Base-by-base conservation (phyloP, 2,888 invertebrate genomes). In the Sarcophaga carnaria region DNA sequence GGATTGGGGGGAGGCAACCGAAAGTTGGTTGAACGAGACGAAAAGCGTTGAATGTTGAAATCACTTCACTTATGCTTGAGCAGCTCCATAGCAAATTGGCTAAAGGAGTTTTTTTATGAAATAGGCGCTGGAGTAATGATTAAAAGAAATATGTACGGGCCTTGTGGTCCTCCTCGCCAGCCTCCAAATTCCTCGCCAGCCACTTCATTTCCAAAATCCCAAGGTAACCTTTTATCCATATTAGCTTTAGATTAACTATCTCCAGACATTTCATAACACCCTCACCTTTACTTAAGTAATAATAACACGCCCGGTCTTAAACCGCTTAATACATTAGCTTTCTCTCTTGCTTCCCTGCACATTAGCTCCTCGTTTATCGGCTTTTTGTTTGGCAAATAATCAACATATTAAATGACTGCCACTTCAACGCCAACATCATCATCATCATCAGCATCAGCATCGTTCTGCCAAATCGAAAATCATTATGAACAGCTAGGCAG, bases 321-420 rank as follows among this genome's bases (percentile, higher is more conserved):
- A 70, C 60, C 79, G 71, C 81, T 80, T 83, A 81, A 80, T 80
- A 54, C 72, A 54, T 70, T 59, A 45, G 25, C 64, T 8, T n/a
- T 10, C 22, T 72, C 45, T 14, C n/a, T 25, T 25, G 5, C 27
- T 27, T 27, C 27, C 4, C 4, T 4, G 4, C 27, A 27, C 27
- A 27, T 27, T 54, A 45, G 37, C 63, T n/a, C 14, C 22, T 72
- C 45, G 45, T 14, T 14, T 25, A 37, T 22, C 45, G 17, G 22
- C 64, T 76, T 84, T 78, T 80, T 78, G 60, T 54, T 81, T 67
- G 71, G 54, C 47, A 83, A 78, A 76, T 83, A 80, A 86, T 86
- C 80, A 83, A 59, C 83, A 86, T 80, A 80, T 86, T 80, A 83
- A 86, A 77, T 74, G 77, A 75, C 83, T 86, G 75, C 49, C 66